Conservation (phyloP, 2,888 invertebrate species). For the Artemia sinica region DNA sequence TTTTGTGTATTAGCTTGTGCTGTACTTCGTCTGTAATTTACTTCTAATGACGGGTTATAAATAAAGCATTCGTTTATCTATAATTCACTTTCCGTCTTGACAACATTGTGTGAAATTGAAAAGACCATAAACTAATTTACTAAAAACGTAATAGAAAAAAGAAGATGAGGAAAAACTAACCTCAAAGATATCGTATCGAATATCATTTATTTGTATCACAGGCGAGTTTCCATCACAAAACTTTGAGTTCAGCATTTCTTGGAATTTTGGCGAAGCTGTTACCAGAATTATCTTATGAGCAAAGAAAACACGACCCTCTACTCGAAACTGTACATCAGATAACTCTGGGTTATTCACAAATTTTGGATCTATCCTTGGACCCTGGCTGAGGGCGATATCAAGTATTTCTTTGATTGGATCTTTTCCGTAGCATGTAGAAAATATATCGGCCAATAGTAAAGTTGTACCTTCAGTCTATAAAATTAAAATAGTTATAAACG, state of each 20-base stretch:
- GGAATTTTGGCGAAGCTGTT: constrained; percentile 66
- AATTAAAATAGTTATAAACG: constrained; percentile 19
- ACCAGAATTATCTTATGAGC: constrained; percentile 85
- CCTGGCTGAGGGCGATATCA: constrained; percentile 36
- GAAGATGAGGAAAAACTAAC: constrained; percentile 33
- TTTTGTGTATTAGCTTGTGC: too few species aligned
- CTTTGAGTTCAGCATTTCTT: constrained; percentile 64
- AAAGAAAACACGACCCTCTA: constrained; percentile 75
- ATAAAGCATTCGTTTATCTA: too few species aligned
- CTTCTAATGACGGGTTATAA: too few species aligned
- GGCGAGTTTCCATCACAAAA: constrained; percentile 55
- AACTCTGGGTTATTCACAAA: constrained; percentile 85
- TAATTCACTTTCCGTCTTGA: too few species aligned
- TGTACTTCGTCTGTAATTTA: too few species aligned
- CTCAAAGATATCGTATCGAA: constrained; percentile 80
- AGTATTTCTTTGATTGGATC: constrained; percentile 60
- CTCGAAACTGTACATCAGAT: constrained; percentile 78
- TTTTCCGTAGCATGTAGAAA: constrained; percentile 74
- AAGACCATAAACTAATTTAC: too few species aligned
- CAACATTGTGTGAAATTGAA: too few species aligned
- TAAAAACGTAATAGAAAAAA: too few species aligned
- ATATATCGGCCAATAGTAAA: constrained; percentile 64
- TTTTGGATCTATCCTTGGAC: constrained; percentile 70
- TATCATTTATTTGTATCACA: constrained; percentile 77
- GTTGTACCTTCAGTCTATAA: constrained; percentile 70